Evolutionary conservation across 2,113 vertebrate genomes (phyloP), one percentile per base, ranked within the genome.

Genomic region (Meleagris gallopavo): DNA sequence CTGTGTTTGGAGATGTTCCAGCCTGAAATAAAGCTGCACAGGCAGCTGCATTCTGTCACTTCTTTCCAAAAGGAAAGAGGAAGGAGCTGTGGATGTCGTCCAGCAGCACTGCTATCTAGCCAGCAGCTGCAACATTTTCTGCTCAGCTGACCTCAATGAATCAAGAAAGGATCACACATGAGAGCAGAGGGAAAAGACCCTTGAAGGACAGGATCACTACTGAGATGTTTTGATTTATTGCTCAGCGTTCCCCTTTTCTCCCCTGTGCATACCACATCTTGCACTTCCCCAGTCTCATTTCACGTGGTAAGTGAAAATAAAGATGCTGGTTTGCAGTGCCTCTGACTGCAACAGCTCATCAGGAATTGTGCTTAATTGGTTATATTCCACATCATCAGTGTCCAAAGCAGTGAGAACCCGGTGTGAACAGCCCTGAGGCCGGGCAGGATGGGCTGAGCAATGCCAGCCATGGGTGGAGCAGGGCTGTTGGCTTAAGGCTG

Each of bases 41-140:
- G 89, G 89, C 94, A 94, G 93, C 95, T 94, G 95, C 71, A 20
- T 76, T 87, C 78, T 71, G 89, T 75, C 50, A 1, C 78, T 52
- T 13, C 41, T 52, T 67, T 89, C 86, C 50, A 8, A 48, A 69
- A 64, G 90, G 86, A 58, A 76, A n/a, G 90, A 85, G 89, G 84
- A 41, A 46, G 5, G 84, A 76, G 84, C 78, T 4, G 0, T 85
- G 94, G 87, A 57, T 3, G 82, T 60, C 54, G 25, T 69, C 62
- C 95, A 92, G 93, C 91, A 83, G 87, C 78, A 25, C 67, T 30
- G 67, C 50, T 22, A 43, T 43, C 2, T 6, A 36, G 60, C 83
- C 88, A 74, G 83, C 93, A 91, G 78, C 94, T 95, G 88, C 92
- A 75, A 2, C 10, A 4, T 40, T 64, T 62, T 81, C 83, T 95